These are phyloP conservation scores for Baryphthengus martii DNA, from an alignment of 2,113 vertebrate genomes.

Conservation along the genomic window DNA sequence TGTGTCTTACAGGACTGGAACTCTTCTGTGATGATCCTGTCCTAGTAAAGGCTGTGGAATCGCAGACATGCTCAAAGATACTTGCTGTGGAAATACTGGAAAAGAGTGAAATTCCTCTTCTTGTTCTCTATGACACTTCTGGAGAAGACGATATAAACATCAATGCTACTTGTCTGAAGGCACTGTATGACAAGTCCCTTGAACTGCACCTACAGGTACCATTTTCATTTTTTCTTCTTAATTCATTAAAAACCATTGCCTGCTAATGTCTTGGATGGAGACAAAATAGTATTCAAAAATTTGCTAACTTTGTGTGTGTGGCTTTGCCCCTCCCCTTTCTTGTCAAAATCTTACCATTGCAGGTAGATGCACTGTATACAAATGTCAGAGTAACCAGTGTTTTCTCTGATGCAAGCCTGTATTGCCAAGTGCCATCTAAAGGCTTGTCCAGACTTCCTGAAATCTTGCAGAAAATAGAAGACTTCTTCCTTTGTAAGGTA, in stretches of 20 bases:
- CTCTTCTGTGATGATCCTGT: conserved; percentile 78
- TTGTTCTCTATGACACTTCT: conserved; percentile 91
- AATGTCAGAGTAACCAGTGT: conserved; percentile 86
- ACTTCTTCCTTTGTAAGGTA: conserved; percentile 84
- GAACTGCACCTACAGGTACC: conserved; percentile 84
- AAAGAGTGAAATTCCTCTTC: conserved; percentile 75
- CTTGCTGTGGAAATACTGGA: conserved; percentile 88
- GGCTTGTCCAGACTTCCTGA: conserved; percentile 81
- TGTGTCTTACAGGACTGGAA: conserved; percentile 83
- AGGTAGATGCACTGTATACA: conserved; percentile 80
- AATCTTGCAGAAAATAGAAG: conserved; percentile 80
- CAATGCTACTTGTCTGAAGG: conserved; percentile 83
- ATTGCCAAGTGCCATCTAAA: conserved; percentile 89
- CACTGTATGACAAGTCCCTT: conserved; percentile 82
- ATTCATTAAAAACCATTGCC: not conserved
- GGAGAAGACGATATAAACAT: conserved; percentile 90
- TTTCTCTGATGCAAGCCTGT: conserved; percentile 84
- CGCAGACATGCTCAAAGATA: conserved; percentile 83
- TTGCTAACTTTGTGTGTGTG: not conserved
- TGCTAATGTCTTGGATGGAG: not conserved
- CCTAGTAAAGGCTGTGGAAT: conserved; percentile 81
- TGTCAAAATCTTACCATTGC: not conserved
- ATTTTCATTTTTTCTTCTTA: not conserved
- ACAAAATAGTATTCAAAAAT: not conserved
- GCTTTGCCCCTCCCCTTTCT: not conserved